phyloP scores from a whole-genome alignment of 2,888 invertebrate genomes.

The Loripinus fragilis region DNA sequence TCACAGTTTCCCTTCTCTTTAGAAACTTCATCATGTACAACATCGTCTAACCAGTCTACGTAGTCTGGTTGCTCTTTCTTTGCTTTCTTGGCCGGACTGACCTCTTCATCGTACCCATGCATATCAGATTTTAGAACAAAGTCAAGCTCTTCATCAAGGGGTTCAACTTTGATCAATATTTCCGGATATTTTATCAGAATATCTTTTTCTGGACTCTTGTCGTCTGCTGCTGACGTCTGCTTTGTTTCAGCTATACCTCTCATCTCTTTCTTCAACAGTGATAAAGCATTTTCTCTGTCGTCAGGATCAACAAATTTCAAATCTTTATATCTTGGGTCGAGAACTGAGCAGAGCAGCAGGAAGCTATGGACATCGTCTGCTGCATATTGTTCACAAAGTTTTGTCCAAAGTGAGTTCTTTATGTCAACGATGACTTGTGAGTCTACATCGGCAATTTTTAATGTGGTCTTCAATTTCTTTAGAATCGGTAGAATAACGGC shows the following conservation, averaged over 20 bases:
- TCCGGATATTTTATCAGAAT: not conserved
- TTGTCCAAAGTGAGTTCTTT: slow-evolving; percentile 39
- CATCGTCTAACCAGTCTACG: slow-evolving; percentile 58
- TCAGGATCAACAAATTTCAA: slow-evolving; percentile 54
- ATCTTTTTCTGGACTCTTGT: not conserved
- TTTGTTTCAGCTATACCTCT: slow-evolving; percentile 19
- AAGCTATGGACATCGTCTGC: slow-evolving; percentile 34
- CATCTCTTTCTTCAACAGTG: slow-evolving; percentile 41
- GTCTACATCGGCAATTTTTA: slow-evolving; percentile 35
- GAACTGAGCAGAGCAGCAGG: slow-evolving; percentile 54
- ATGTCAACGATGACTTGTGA: slow-evolving; percentile 35
- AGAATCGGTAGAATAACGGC: slow-evolving; percentile 61
- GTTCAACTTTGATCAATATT: slow-evolving; percentile 45
- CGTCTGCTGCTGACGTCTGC: not conserved
- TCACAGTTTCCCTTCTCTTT: slow-evolving; percentile 35
- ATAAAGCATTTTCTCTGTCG: slow-evolving; percentile 47
- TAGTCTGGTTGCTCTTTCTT: not conserved
- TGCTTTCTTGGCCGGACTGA: slow-evolving; percentile 1
- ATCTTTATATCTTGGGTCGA: slow-evolving; percentile 58
- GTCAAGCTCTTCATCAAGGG: slow-evolving; percentile 27
- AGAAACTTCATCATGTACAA: slow-evolving; percentile 42
- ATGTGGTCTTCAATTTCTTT: slow-evolving; percentile 52
- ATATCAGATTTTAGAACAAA: not conserved
- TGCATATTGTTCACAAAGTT: slow-evolving; percentile 36
- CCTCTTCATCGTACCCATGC: not conserved